A percentile compares a stretch with the other conserved stretches of the same genome.
phyloP scores from a whole-genome alignment of 2,888 invertebrate species.

The Drosophila testacea region DNA sequence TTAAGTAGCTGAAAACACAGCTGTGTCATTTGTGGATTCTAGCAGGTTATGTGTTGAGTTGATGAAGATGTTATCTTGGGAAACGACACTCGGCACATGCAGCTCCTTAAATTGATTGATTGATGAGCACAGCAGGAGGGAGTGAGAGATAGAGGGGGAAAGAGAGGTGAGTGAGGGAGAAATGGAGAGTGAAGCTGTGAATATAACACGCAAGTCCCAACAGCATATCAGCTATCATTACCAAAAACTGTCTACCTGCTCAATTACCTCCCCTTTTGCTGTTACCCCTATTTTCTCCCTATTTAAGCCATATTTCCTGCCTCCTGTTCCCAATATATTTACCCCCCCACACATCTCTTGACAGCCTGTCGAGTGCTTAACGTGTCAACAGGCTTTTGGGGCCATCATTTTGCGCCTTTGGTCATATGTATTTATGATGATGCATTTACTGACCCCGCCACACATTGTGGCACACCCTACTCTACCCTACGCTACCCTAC shows the following conservation, averaged over 20 bases:
- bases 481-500: neutral
- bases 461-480: neutral
- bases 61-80: conserved; percentile 11
- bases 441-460: conserved; percentile 47
- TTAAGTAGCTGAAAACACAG: conserved; percentile 13
- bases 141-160: neutral
- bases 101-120: conserved; percentile 33
- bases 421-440: conserved; percentile 52
- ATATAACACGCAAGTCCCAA: conserved; percentile 26
- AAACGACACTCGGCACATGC: conserved; percentile 7
- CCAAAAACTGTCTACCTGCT: conserved; percentile 23
- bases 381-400: conserved; percentile 43
- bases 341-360: neutral
- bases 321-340: too few relatives aligned
- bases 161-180: neutral
- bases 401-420: conserved; percentile 40
- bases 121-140: conserved; percentile 17
- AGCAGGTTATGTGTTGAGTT: neutral
- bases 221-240: conserved; percentile 38
- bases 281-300: neutral
- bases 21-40: conserved; percentile 5
- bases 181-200: neutral
- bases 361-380: conserved; percentile 39
- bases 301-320: neutral
- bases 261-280: conserved; percentile 10